Conservation (phyloP, 1,140 invertebrate species). For the Pseudobourletiella spinata region DNA sequence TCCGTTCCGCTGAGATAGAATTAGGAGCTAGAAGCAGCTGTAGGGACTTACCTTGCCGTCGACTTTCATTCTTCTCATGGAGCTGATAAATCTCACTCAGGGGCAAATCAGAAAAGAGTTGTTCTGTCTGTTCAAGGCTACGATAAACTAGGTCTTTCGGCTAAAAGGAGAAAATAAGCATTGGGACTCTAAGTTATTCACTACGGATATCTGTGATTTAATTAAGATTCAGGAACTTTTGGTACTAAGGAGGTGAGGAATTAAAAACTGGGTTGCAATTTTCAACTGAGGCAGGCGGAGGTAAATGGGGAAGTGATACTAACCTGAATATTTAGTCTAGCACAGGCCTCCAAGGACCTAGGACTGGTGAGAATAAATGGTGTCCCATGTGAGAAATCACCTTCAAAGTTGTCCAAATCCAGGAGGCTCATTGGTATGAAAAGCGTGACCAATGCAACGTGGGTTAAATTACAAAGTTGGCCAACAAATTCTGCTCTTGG, state of each 20-base stretch:
- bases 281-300: background rate
- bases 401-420: conserved; percentile 35
- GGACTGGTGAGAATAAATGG: conserved; percentile 32
- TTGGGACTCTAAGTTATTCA: no score
- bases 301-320: no score
- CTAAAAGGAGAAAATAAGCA: conserved; percentile 9
- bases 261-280: background rate
- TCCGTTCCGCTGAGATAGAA: no score
- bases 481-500: background rate
- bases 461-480: background rate
- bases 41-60: conserved; percentile 25
- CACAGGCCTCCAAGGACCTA: conserved; percentile 30
- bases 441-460: background rate
- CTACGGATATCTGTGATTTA: no score
- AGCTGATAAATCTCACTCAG: conserved; percentile 28
- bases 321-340: conserved; percentile 20
- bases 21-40: no score
- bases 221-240: background rate
- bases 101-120: conserved; percentile 19
- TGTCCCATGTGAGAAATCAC: conserved; percentile 12
- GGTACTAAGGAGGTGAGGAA: background rate
- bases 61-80: conserved; percentile 32
- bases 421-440: conserved; percentile 19
- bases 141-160: conserved; percentile 28
- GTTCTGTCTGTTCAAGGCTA: conserved; percentile 32